phyloP scores from a whole-genome alignment of 2,797 vertebrate species.

The Lophura swinhoii region DNA sequence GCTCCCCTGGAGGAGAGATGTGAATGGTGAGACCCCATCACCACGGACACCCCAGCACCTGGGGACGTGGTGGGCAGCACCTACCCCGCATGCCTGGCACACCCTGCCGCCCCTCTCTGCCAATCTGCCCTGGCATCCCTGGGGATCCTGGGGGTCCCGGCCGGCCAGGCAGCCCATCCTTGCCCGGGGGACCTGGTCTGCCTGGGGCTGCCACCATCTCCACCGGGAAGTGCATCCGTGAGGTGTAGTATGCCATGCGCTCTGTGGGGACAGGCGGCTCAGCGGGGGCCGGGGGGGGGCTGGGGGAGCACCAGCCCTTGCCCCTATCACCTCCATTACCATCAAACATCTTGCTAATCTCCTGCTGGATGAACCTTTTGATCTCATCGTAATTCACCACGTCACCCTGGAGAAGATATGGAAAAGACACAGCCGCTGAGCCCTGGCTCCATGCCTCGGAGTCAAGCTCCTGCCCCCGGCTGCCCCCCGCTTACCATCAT shows the following conservation, averaged over 20 bases:
- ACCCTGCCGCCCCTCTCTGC: constrained; percentile 91
- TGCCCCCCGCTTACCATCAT: constrained; percentile 83
- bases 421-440: accelerated
- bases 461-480: accelerated
- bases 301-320: neutral
- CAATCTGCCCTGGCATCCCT: constrained; percentile 90
- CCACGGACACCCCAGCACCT: accelerated
- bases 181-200: constrained; percentile 92
- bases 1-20: constrained; percentile 80
- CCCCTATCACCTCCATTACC: constrained; percentile 72
- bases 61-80: neutral
- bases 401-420: constrained; percentile 80
- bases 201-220: constrained; percentile 90
- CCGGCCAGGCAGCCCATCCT: constrained; percentile 87
- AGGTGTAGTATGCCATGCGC: constrained; percentile 95
- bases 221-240: constrained; percentile 89
- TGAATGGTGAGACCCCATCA: accelerated
- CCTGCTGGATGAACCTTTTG: constrained; percentile 93
- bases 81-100: constrained; percentile 87
- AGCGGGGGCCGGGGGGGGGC: accelerated
- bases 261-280: constrained; percentile 77
- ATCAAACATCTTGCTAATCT: constrained; percentile 95
- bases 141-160: constrained; percentile 86
- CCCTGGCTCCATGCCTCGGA: accelerated
- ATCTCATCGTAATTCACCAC: constrained; percentile 94